Base-by-base conservation (phyloP, 2,888 invertebrate species). In the Agrotis segetum region DNA sequence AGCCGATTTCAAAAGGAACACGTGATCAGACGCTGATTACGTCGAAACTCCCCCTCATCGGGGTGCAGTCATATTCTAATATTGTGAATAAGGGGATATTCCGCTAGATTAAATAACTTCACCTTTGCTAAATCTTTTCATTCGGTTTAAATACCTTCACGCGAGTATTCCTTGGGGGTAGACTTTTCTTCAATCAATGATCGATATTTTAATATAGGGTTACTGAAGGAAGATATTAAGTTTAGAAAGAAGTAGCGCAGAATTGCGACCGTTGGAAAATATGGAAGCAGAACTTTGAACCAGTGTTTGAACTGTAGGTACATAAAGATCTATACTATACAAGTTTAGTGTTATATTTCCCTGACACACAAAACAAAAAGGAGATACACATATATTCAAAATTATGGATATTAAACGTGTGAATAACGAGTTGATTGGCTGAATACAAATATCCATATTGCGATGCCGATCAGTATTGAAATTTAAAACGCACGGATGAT, bases 21-120 rank as follows among this genome's bases (percentile, higher is more conserved):
- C 94, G 94, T 95, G 95, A 95, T 95, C 93, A 92, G 91, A 92
- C 92, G 93, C 90, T 94, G 95, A 95, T 95, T 94, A 95, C 93
- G 92, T 90, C 88, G 85, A 83, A 86, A 65, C 74, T 70, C 80
- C 85, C 76, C 87, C 88, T 80, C 84, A 81, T 79, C 85, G 82
- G 79, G 78, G 85, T 88, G 90, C 92, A 94, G 92, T 93, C 94
- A 93, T 95, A 96, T 94, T 95, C 95, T 94, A 95, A 96, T 95
- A 95, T 94, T 91, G 93, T 90, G 93, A 93, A 92, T 90, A 90
- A 90, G 91, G 87, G 90, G 87, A 88, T 91, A 91, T 92, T 92
- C 89, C 91, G 91, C 89, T 88, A 91, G 92, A 95, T 94, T 95
- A 93, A 83, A 83, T 83, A 79, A 74, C 79, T 81, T 81, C 81